Evolutionary conservation across 1,140 invertebrate genomes (phyloP).

Genomic region (Brachionus sp.): DNA sequence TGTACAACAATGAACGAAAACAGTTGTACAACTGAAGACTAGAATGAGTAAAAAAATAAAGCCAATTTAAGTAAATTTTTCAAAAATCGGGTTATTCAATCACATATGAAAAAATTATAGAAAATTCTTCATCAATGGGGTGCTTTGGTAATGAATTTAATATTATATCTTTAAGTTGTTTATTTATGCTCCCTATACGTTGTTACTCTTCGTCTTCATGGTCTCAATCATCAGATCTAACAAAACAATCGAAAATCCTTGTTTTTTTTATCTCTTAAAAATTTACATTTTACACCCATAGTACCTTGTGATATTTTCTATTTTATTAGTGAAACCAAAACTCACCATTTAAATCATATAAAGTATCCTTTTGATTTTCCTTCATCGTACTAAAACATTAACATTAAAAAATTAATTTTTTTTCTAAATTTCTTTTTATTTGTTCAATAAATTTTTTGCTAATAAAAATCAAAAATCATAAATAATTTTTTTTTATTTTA

Average conservation of each 20-base stretch:
- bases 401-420: no score
- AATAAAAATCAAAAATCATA: no score
- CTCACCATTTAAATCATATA: not conserved
- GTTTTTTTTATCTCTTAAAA: no score
- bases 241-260: no score
- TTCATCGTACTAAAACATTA: not conserved
- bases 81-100: not conserved
- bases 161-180: not conserved
- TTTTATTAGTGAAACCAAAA: no score
- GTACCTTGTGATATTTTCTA: no score
- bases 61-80: no score
- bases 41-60: no score
- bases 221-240: not conserved
- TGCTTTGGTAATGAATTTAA: not conserved
- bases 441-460: slow-evolving; percentile 3
- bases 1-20: no score
- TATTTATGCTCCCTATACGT: not conserved
- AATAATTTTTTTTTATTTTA: no score
- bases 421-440: not conserved
- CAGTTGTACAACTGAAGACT: no score
- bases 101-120: not conserved
- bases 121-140: not conserved
- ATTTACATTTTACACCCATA: no score
- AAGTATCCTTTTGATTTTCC: not conserved
- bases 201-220: not conserved